These are phyloP conservation scores for Trematocara variabile DNA, from an alignment of 2,113 vertebrate species.

Conservation along the genomic window DNA sequence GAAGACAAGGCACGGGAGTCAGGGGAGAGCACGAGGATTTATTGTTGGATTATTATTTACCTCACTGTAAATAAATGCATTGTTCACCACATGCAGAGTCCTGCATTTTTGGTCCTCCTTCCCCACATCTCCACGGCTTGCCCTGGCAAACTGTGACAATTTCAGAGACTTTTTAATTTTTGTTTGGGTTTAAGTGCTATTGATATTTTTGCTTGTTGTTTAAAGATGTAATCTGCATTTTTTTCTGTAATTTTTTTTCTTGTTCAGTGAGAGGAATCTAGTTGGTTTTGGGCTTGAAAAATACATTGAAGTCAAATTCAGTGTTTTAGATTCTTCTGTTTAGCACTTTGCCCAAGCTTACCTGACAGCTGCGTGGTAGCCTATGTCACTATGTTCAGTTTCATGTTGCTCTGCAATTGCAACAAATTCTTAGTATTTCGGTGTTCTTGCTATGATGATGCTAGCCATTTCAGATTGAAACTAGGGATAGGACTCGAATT, in stretches of 20 bases:
- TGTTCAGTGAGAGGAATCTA: neutral
- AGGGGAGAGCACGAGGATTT: neutral
- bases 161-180: neutral
- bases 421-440: neutral
- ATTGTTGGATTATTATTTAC: neutral
- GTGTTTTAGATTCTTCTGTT: neutral
- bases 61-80: neutral
- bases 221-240: neutral
- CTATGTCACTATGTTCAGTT: neutral
- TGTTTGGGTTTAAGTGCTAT: neutral
- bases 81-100: neutral
- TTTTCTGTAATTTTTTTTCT: neutral
- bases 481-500: neutral
- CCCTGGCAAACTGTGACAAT: neutral
- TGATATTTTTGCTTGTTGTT: neutral
- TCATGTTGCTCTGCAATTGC: neutral
- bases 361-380: neutral
- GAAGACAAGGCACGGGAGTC: neutral
- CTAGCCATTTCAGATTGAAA: neutral
- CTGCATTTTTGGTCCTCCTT: neutral
- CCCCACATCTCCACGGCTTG: accelerated
- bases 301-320: neutral
- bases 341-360: neutral
- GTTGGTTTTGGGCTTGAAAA: neutral
- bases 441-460: neutral